Evolutionary conservation across 1,140 invertebrate species (phyloP), one percentile per base, ranked within the genome.

Genomic region (Belonocnema kinseyi): DNA sequence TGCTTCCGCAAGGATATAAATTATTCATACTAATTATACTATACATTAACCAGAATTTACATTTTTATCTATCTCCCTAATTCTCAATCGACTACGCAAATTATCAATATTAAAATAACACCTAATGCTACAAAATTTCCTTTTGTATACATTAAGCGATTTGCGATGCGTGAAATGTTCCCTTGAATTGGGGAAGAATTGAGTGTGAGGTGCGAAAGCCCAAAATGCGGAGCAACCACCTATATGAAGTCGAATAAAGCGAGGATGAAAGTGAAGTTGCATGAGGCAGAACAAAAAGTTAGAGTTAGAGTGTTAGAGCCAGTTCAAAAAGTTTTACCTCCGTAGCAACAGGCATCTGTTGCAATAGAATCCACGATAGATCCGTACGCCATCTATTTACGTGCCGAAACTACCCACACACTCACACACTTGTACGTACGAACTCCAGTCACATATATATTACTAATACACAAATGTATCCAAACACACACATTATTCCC

Each of bases 341-440:
- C 85, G 88, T 90, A 90, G 89, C 89, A 91, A 90, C 89, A 90
- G 89, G 87, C 89, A 88, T 89, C 89, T 88, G 87, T 89, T 89
- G 88, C 87, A 86, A 90, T 87, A 87, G 84, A 87, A 86, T 86
- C 85, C 82, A 72, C 85, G 85, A 88, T 89, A 88, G 87, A 89
- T 89, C 85, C 77, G 56, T 82, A 70, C 78, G 80, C 83, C 80
- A 75, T 80, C 77, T 79, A 83, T 77, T 78, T 73, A 77, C 77
- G 19, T 58, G 19, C 26, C 16, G 7, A 6, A 12, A n/a, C 10
- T 14, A 73, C 52, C 3, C 14, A 53, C 19, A 8, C 16, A 12
- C 21, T 16, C 14, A 73, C 52, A 26, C 21, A 73, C 11, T 13
- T 46, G 33, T 50, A 50, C 7, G 14, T 21, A 3, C 56, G 7